Evolutionary conservation across 2,113 vertebrate species (phyloP).

Genomic region (Calyptomena viridis): DNA sequence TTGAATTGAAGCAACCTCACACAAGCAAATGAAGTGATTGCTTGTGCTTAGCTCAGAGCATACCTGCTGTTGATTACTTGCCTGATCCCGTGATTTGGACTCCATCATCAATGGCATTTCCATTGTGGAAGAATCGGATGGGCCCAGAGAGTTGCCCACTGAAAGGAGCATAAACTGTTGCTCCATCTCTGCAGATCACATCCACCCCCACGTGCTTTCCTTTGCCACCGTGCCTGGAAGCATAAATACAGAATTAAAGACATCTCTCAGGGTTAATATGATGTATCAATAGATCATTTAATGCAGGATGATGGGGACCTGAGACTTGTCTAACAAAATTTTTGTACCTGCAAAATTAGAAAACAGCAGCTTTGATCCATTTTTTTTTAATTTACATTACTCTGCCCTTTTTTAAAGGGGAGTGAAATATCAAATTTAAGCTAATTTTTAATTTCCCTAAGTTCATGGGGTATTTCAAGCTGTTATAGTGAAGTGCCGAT

Average conservation of each 20-base stretch:
- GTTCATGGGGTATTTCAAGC: neutral
- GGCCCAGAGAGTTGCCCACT: conserved; percentile 68
- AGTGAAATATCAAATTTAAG: neutral
- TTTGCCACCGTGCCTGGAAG: conserved; percentile 11
- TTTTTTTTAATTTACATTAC: neutral
- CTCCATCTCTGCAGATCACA: conserved; percentile 73
- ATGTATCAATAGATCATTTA: neutral
- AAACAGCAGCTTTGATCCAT: neutral
- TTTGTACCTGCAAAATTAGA: neutral
- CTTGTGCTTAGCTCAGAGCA: fast-evolving
- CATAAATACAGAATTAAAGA: neutral
- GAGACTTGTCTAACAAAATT: neutral
- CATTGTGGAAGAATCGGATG: conserved; percentile 60
- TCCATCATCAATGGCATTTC: conserved; percentile 75
- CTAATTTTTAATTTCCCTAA: neutral
- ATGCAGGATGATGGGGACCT: neutral
- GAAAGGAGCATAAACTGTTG: conserved; percentile 74
- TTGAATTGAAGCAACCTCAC: neutral
- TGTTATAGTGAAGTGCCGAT: neutral
- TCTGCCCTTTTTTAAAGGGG: neutral
- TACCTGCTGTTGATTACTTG: neutral
- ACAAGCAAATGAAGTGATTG: neutral
- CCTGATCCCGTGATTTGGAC: conserved; percentile 73
- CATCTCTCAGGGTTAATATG: neutral
- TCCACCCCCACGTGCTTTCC: conserved; percentile 65